A percentile compares a stretch with the other conserved stretches of the same genome.
Conservation (phyloP, 2,888 invertebrate species). For the Pteria penguin region DNA sequence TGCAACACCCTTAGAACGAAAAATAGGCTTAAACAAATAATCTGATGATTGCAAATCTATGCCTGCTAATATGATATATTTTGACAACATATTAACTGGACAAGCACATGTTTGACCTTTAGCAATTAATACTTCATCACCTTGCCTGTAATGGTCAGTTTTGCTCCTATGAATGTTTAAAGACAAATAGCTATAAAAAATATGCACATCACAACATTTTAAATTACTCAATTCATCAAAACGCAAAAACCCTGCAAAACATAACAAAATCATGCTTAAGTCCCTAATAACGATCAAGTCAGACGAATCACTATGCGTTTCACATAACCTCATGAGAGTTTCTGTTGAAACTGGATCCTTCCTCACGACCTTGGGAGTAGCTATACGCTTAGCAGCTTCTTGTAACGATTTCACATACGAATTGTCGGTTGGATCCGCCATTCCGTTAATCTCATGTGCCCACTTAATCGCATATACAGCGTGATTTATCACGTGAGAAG, state of each 20-base stretch:
- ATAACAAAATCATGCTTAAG: neutral
- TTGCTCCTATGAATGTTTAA: conserved; percentile 40
- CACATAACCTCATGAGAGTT: conserved; percentile 12
- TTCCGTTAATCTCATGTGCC: conserved; percentile 22
- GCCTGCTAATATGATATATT: conserved; percentile 23
- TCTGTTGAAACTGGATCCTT: no score
- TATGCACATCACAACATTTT: conserved; percentile 11
- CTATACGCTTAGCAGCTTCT: conserved; percentile 34
- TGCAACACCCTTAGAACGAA: conserved; percentile 18
- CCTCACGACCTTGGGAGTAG: no score
- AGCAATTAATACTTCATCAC: conserved; percentile 41
- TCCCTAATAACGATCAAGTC: conserved; percentile 3
- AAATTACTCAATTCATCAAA: neutral
- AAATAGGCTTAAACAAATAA: conserved; percentile 43
- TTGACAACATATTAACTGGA: conserved; percentile 38
- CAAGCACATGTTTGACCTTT: conserved; percentile 43
- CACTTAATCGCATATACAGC: conserved; percentile 47
- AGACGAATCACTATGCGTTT: neutral
- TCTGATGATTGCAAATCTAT: neutral
- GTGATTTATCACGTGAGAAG: conserved; percentile 16
- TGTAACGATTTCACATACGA: conserved; percentile 17
- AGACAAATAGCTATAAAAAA: conserved; percentile 34
- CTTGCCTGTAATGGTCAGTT: conserved; percentile 49
- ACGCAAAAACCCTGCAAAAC: conserved; percentile 12
- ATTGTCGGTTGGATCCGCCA: conserved; percentile 35